Conservation (phyloP, 1,140 invertebrate genomes). For the Drosophila punjabiensis region DNA sequence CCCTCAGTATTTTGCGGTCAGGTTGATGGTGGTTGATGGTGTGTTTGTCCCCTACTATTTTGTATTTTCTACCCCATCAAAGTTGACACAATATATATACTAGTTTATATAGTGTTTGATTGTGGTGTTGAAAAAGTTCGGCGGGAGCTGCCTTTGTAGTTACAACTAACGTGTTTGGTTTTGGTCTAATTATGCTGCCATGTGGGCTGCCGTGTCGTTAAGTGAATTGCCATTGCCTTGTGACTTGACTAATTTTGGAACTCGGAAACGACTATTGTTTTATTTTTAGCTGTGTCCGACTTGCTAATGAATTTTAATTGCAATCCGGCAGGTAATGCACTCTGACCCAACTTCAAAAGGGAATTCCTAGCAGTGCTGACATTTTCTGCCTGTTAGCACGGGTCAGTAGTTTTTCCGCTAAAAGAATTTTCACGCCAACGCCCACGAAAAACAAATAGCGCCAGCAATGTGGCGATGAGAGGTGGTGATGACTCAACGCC, state of each 20-base stretch:
- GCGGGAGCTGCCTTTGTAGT: conserved; percentile 28
- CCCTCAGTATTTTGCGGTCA: conserved; percentile 16
- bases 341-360: conserved; percentile 14
- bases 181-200: conserved; percentile 55
- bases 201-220: conserved; percentile 63
- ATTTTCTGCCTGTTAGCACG: conserved; percentile 27
- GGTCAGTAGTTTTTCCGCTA: conserved; percentile 57
- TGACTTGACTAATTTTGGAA: conserved; percentile 67
- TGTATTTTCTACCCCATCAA: conserved; percentile 29
- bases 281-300: conserved; percentile 18
- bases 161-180: conserved; percentile 49
- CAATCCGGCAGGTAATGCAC: conserved; percentile 49
- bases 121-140: conserved; percentile 8
- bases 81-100: conserved; percentile 19
- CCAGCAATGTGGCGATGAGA: conserved; percentile 15
- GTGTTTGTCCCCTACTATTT: conserved; percentile 9
- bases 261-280: conserved; percentile 3
- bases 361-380: conserved; percentile 25
- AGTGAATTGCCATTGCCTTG: conserved; percentile 69
- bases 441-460: conserved; percentile 55
- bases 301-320: conserved; percentile 74
- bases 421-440: conserved; percentile 81
- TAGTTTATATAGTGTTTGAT: background rate
- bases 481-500: conserved; percentile 51
- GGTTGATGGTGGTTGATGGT: conserved; percentile 34